Conservation (phyloP, 2,888 invertebrate genomes). For the Heliconius erato region DNA sequence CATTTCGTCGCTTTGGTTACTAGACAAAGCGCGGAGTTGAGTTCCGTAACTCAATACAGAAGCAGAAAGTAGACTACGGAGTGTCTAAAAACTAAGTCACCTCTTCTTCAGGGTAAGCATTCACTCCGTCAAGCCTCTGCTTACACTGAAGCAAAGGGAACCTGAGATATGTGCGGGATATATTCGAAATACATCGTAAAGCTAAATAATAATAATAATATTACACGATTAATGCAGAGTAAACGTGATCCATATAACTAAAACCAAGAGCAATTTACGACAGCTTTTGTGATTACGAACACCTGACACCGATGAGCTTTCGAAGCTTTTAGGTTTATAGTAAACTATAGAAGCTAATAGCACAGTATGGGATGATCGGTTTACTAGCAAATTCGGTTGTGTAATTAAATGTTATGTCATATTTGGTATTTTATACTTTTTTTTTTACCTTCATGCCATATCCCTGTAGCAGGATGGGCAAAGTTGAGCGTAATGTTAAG, state of each 20-base stretch:
- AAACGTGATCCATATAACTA: slow-evolving; percentile 21
- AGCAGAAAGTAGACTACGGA: neutral
- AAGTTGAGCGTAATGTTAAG: too few relatives aligned
- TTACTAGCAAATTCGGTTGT: neutral
- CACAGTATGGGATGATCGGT: slow-evolving; percentile 2
- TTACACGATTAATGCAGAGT: slow-evolving; percentile 15
- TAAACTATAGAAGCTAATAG: slow-evolving; percentile 27
- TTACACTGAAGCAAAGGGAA: too few relatives aligned
- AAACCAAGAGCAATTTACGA: slow-evolving; percentile 45
- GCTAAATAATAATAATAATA: neutral
- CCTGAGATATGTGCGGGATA: too few relatives aligned
- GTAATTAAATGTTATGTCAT: neutral
- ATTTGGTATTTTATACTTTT: neutral
- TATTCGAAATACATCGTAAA: too few relatives aligned
- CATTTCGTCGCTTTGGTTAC: neutral
- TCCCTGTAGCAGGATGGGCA: too few relatives aligned
- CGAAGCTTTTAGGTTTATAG: slow-evolving; percentile 39
- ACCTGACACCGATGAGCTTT: slow-evolving; percentile 44
- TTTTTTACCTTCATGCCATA: too few relatives aligned
- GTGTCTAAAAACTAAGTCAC: too few relatives aligned
- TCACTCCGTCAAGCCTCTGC: too few relatives aligned
- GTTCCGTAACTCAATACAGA: neutral
- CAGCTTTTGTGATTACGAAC: slow-evolving; percentile 47
- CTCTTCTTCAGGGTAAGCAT: too few relatives aligned
- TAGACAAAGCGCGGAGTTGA: neutral